phyloP scores from a whole-genome alignment of 2,113 vertebrate genomes.

The Myodes glareolus region DNA sequence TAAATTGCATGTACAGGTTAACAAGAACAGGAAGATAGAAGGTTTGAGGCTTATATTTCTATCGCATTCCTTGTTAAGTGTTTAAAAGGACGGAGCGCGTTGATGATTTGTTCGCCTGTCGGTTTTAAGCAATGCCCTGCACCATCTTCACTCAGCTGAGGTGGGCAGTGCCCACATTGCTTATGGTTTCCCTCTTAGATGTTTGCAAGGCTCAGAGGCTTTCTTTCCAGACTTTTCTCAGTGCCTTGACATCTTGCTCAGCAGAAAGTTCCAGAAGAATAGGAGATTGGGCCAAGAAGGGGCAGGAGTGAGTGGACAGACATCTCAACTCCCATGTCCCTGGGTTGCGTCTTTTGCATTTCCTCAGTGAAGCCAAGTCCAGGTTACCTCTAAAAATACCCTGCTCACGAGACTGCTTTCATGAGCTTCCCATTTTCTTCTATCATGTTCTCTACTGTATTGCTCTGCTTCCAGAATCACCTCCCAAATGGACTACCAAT shows the following conservation, averaged over 20 bases:
- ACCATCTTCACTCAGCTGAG: neutral
- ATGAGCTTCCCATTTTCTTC: neutral
- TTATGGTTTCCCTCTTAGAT: neutral
- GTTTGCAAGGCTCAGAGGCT: neutral
- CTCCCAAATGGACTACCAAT: neutral
- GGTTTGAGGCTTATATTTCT: slow-evolving; percentile 8
- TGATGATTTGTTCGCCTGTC: neutral
- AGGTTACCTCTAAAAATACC: neutral
- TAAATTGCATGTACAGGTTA: neutral
- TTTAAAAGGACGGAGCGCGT: neutral
- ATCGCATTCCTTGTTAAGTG: neutral
- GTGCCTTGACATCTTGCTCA: neutral
- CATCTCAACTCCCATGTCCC: neutral
- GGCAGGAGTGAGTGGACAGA: neutral
- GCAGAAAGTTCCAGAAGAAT: slow-evolving; percentile 13
- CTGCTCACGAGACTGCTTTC: neutral
- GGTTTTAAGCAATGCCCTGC: no score
- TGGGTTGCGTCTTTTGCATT: neutral
- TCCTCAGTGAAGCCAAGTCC: neutral
- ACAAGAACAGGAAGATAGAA: neutral
- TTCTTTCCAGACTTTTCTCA: neutral
- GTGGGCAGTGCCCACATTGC: neutral
- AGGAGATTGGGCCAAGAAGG: neutral
- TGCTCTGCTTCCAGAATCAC: neutral
- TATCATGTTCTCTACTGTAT: neutral